Evolutionary conservation across 1,140 invertebrate species (phyloP), one percentile per base, ranked within the genome.

Genomic region (Antheraea mylitta): DNA sequence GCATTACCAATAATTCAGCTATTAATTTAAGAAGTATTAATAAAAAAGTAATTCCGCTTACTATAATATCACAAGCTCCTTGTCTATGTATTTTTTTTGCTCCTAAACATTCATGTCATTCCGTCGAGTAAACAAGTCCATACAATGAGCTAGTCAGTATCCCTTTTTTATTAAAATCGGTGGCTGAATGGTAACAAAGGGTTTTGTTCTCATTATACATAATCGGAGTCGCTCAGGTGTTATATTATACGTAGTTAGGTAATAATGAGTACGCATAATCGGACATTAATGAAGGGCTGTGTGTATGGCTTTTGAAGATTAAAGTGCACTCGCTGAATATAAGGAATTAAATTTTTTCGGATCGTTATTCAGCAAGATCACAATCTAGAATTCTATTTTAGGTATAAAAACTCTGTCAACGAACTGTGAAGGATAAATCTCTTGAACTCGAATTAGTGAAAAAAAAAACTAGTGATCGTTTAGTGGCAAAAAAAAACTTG

Each of bases 91-190:
- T 82, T 90, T 90, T n/a, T 86, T 53, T 86, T 88, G 73, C 79
- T 71, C 78, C 77, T 78, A 84, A 85, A 84, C 86, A 83, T 89
- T 85, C 85, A 80, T 84, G 80, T 90, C 85, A 87, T 81, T 89
- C 85, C 80, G 76, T 66, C 74, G 76, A 83, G 83, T 86, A 90
- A 90, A 87, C 83, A 87, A 78, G 74, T 80, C 71, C 66, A 78
- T 68, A 84, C 82, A 88, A 91, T 84, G 75, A 80, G 74, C 71
- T 70, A 83, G 81, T 85, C 81, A 84, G 77, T 79, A 81, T 85
- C 82, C 84, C 80, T 87, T 85, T 89, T 82, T 83, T 87, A 90
- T 88, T 90, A 90, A 87, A 82, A 86, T 86, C 85, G 70, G 81
- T 83, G 81, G 83, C 75, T 88, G 83, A 88, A 88, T 87, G 69